These are phyloP conservation scores for Clitarchus hookeri DNA, from an alignment of 2,888 invertebrate genomes.

Conservation along the genomic window DNA sequence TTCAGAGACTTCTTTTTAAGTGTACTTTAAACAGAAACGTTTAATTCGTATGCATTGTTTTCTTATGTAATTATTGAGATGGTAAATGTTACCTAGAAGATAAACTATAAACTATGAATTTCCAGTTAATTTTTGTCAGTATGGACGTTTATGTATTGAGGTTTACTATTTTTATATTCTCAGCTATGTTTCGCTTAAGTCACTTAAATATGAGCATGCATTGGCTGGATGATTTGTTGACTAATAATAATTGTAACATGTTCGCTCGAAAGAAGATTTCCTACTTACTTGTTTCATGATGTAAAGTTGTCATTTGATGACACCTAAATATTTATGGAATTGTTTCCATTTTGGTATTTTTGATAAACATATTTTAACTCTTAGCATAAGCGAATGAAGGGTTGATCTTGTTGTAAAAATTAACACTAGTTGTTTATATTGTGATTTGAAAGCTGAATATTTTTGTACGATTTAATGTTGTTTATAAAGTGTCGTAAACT, in stretches of 20 bases:
- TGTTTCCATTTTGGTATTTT: neutral
- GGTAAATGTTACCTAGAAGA: neutral
- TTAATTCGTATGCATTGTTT: neutral
- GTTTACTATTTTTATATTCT: neutral
- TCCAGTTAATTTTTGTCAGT: neutral
- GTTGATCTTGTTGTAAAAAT: neutral
- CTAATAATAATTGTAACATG: neutral
- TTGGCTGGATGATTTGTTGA: neutral
- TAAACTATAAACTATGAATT: neutral
- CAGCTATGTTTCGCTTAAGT: neutral
- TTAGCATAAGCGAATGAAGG: neutral
- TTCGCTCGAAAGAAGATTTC: neutral
- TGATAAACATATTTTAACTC: conserved; percentile 9
- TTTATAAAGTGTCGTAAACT: neutral
- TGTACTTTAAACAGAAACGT: neutral
- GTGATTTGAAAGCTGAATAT: neutral
- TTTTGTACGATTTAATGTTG: neutral
- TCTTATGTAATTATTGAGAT: neutral
- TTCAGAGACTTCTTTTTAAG: neutral
- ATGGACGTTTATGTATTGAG: neutral
- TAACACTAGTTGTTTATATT: neutral
- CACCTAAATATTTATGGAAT: neutral
- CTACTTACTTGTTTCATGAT: neutral
- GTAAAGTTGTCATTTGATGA: neutral
- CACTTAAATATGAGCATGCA: neutral